These are phyloP conservation scores for Epirrita christyi DNA, from an alignment of 2,888 invertebrate species.

Conservation along the genomic window DNA sequence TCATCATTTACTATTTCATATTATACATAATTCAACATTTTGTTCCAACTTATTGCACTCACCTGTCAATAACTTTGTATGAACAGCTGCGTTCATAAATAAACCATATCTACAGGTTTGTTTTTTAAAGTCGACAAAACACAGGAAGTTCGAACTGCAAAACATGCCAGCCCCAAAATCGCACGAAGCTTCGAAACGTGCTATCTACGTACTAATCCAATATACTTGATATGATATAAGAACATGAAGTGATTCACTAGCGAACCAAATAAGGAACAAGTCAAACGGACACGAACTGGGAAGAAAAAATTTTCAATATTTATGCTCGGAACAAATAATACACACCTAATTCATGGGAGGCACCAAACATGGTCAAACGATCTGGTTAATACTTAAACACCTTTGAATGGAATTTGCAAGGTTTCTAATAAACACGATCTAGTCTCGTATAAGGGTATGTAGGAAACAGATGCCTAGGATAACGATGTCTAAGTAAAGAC, in stretches of 20 bases:
- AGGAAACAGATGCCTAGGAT: conserved; percentile 63
- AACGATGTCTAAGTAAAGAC: conserved; percentile 41
- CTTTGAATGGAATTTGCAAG: conserved; percentile 58
- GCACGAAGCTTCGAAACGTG: conserved; percentile 32
- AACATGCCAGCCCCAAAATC: conserved; percentile 13
- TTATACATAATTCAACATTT: conserved; percentile 23
- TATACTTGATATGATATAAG: conserved; percentile 44
- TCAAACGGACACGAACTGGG: conserved; percentile 46
- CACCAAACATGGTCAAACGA: conserved; percentile 61
- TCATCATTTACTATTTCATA: conserved; percentile 8
- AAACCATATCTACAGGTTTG: conserved; percentile 12
- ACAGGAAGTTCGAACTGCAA: conserved; percentile 32
- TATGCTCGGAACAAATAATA: conserved; percentile 51
- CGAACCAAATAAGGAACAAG: conserved; percentile 61
- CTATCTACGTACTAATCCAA: conserved; percentile 37
- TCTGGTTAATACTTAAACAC: conserved; percentile 54
- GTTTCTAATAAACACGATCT: conserved; percentile 51
- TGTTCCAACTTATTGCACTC: conserved; percentile 26
- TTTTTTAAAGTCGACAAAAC: conserved; percentile 17
- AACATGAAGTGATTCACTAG: conserved; percentile 61
- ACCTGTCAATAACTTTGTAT: conserved; percentile 30
- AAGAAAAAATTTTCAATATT: conserved; percentile 57
- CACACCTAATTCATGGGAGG: conserved; percentile 63
- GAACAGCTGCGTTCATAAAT: conserved; percentile 32
- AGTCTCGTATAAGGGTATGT: conserved; percentile 56